Evolutionary conservation across 92 coral and sea anemone genomes (phyloP).

Genomic region (Epizoanthus ramosus): DNA sequence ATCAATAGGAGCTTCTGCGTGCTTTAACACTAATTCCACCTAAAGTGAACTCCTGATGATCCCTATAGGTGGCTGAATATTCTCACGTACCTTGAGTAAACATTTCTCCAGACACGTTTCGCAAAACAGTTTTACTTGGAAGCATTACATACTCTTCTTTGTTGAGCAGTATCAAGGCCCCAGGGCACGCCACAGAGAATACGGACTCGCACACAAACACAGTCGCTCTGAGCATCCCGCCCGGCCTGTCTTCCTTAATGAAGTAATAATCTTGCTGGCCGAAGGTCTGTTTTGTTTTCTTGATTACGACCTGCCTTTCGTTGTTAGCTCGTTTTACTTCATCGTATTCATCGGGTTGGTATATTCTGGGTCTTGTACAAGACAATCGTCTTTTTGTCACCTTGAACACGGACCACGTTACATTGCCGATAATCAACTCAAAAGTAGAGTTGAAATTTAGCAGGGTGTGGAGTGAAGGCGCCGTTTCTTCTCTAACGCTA

Average conservation of each 20-base stretch:
- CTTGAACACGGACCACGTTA: constrained; percentile 68
- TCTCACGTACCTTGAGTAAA: constrained; percentile 3
- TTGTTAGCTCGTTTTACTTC: neutral
- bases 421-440: constrained; percentile 30
- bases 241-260: neutral
- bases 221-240: neutral
- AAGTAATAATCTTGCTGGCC: constrained; percentile 6
- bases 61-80: neutral
- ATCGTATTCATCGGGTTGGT: constrained; percentile 5
- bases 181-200: constrained; percentile 2
- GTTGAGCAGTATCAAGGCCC: neutral
- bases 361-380: constrained; percentile 36
- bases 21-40: neutral
- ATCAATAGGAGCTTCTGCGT: neutral
- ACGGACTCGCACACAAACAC: constrained; percentile 6
- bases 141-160: neutral
- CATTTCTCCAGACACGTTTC: constrained; percentile 15
- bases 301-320: neutral
- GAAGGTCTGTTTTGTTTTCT: constrained; percentile 4
- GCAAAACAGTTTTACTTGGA: neutral
- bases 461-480: constrained; percentile 37
- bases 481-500: neutral
- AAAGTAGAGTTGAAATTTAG: constrained; percentile 64
- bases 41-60: neutral
- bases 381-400: constrained; percentile 62